These are phyloP conservation scores for Pseudomyrmex cubaensis DNA, from an alignment of 1,140 invertebrate species.

Conservation along the genomic window DNA sequence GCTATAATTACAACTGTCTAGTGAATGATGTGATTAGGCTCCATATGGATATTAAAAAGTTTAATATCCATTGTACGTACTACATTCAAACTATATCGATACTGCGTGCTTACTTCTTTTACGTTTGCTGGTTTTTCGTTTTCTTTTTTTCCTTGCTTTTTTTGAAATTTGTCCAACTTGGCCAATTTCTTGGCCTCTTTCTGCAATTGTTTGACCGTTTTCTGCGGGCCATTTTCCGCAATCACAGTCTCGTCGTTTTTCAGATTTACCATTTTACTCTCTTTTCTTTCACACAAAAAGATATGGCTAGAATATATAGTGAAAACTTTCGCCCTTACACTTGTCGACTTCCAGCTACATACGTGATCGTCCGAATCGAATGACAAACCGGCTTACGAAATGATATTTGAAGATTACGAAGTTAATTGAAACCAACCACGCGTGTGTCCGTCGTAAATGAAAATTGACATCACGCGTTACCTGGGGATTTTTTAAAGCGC, in stretches of 20 bases:
- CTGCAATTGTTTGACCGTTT: conserved; percentile 94
- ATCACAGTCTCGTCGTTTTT: conserved; percentile 54
- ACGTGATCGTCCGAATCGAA: not conserved
- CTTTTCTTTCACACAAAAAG: not conserved
- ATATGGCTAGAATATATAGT: not conserved
- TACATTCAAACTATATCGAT: not conserved
- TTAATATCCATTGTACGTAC: not conserved
- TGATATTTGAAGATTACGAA: conserved; percentile 29
- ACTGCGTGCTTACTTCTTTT: conserved; percentile 87
- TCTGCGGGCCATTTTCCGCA: conserved; percentile 84
- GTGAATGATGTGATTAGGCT: not conserved
- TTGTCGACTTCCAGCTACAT: not conserved
- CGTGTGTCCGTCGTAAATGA: not conserved
- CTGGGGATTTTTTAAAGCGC: too few relatives aligned
- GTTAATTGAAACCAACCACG: conserved; percentile 22
- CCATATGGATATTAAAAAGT: conserved; percentile 62
- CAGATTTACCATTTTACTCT: conserved; percentile 69
- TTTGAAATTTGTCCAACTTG: conserved; percentile 96
- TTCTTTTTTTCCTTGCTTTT: conserved; percentile 94
- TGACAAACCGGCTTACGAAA: conserved; percentile 51
- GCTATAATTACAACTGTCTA: not conserved
- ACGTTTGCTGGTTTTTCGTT: conserved; percentile 78
- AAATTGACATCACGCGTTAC: too few relatives aligned
- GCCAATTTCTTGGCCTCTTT: conserved; percentile 96
- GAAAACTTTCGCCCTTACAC: too few relatives aligned